Conservation (phyloP, 2,797 vertebrate genomes). For the Megaceryle alcyon region DNA sequence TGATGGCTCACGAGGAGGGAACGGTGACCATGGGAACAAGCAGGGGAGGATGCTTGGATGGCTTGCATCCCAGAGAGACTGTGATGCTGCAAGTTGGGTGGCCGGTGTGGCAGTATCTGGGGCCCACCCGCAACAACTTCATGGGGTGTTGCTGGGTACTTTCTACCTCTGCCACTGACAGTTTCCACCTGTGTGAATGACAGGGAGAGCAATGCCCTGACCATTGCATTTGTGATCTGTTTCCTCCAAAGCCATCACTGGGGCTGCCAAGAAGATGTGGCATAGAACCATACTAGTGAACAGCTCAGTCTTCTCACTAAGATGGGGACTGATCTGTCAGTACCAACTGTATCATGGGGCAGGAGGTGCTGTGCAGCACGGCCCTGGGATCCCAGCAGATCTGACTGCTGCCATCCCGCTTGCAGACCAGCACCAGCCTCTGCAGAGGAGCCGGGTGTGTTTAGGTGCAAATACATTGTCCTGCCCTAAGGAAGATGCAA, state of each 20-base stretch:
- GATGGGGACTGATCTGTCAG: neutral
- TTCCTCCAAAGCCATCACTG: neutral
- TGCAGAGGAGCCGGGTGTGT: neutral
- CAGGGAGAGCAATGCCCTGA: neutral
- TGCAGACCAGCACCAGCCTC: neutral
- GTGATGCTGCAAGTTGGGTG: neutral
- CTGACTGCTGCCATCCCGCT: neutral
- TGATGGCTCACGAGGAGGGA: neutral
- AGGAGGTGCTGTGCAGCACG: neutral
- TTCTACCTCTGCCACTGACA: neutral
- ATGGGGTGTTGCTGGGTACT: neutral
- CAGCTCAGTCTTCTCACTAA: neutral
- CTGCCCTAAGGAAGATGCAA: neutral
- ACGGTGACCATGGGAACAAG: neutral
- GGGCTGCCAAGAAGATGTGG: neutral
- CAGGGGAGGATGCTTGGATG: neutral
- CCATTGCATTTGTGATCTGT: neutral
- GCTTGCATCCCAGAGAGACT: neutral
- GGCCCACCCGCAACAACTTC: neutral
- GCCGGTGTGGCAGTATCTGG: neutral
- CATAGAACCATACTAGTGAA: rapidly evolving
- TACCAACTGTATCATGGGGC: neutral
- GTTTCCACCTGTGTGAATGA: neutral
- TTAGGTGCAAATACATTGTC: neutral
- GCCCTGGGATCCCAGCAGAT: neutral